phyloP scores from a whole-genome alignment of 2,888 invertebrate species.

The Bombyx huttoni region DNA sequence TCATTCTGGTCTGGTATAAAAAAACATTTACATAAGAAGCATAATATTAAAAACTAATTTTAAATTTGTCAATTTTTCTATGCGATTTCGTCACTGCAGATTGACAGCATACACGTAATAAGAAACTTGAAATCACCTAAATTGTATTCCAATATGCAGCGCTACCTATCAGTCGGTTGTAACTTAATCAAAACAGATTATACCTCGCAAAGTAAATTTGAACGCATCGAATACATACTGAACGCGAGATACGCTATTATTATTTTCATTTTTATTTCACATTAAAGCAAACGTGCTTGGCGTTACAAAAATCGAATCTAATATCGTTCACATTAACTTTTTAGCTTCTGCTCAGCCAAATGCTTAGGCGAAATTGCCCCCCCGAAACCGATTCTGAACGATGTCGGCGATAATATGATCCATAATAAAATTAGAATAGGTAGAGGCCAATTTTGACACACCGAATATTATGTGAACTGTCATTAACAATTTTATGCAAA shows the following conservation, averaged over 20 bases:
- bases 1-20: too few species aligned
- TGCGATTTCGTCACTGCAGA: too few species aligned
- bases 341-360: conserved; percentile 31
- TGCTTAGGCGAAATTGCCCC: conserved; percentile 31
- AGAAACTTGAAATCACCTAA: too few species aligned
- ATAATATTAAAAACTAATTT: too few species aligned
- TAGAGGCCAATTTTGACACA: conserved; percentile 51
- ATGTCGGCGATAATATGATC: conserved; percentile 35
- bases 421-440: conserved; percentile 37
- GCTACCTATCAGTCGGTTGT: too few species aligned
- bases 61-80: too few species aligned
- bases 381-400: conserved; percentile 29
- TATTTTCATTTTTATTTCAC: conserved; percentile 6
- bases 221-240: conserved; percentile 4
- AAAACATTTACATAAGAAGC: too few species aligned
- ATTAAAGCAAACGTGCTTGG: conserved; percentile 17
- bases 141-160: too few species aligned
- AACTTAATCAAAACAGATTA: too few species aligned
- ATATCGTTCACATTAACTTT: conserved; percentile 27
- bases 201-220: background rate
- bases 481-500: conserved; percentile 67
- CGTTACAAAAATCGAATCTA: conserved; percentile 21
- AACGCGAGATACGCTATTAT: background rate
- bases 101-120: too few species aligned
- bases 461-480: conserved; percentile 50